Evolutionary conservation across 1,140 invertebrate genomes (phyloP).

Genomic region (Acyrthosiphon pisum): DNA sequence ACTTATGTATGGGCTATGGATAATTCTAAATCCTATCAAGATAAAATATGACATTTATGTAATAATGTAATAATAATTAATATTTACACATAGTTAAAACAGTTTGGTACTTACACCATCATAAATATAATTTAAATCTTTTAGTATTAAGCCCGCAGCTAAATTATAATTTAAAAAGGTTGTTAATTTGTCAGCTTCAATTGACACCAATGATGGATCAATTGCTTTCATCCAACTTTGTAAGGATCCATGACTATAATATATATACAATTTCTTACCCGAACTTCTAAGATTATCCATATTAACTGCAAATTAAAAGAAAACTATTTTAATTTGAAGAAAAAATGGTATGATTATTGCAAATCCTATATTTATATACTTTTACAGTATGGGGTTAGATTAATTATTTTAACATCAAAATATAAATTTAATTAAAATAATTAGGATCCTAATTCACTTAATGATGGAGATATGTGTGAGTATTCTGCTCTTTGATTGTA

Average conservation of each 20-base stretch:
- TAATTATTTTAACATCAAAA: too few species aligned
- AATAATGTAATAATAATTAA: background rate
- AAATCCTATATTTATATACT: background rate
- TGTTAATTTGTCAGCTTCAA: background rate
- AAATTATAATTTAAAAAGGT: accelerated
- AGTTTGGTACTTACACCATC: background rate
- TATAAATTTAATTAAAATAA: too few species aligned
- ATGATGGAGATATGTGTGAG: too few species aligned
- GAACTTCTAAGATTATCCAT: background rate
- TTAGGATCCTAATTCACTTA: too few species aligned
- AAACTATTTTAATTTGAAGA: too few species aligned
- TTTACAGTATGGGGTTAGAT: too few species aligned
- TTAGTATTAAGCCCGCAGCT: background rate
- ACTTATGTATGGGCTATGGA: too few species aligned
- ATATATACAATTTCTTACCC: too few species aligned
- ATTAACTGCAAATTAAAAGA: background rate
- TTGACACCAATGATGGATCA: accelerated
- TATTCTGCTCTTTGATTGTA: too few species aligned
- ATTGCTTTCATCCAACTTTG: background rate
- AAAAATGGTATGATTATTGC: background rate
- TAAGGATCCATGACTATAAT: too few species aligned
- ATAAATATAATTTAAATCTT: background rate
- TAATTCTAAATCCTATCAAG: background rate
- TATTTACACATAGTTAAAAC: background rate
- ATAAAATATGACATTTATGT: background rate